phyloP scores from a whole-genome alignment of 1,140 invertebrate genomes.

The Dendroctonus valens region DNA sequence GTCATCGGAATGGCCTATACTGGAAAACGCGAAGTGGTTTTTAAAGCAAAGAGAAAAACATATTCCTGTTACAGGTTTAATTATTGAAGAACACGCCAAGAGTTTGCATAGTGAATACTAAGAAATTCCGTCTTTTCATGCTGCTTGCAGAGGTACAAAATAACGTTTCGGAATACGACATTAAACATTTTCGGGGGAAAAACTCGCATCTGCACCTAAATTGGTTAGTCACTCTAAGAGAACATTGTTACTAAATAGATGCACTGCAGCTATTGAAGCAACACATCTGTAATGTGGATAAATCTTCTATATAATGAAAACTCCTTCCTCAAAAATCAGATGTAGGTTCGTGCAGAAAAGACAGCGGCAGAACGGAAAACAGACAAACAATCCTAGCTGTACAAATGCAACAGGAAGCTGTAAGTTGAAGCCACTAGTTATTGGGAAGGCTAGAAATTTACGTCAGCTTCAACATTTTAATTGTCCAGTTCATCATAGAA shows the following conservation, averaged over 20 bases:
- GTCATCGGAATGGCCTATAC: no score
- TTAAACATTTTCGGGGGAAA: not conserved
- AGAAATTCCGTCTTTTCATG: no score
- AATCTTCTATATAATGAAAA: not conserved
- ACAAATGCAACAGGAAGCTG: no score
- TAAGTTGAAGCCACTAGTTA: not conserved
- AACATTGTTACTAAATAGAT: not conserved
- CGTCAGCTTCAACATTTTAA: constrained; percentile 12
- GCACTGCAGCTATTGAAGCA: not conserved
- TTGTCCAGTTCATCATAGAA: constrained; percentile 21
- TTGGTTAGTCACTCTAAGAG: not conserved
- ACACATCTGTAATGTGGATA: not conserved
- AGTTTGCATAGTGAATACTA: no score
- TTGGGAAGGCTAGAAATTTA: constrained; percentile 9
- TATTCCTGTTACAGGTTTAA: constrained; percentile 1
- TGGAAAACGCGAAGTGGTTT: no score
- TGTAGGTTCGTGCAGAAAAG: constrained; percentile 1
- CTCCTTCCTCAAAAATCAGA: constrained; percentile 5
- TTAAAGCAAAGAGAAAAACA: constrained; percentile 12
- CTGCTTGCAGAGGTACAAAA: no score
- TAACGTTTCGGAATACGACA: not conserved
- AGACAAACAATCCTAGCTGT: not conserved
- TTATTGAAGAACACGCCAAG: not conserved
- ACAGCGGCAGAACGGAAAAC: constrained; percentile 2
- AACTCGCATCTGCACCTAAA: not conserved